These are phyloP conservation scores for Natator depressus DNA, from an alignment of 2,113 vertebrate species.

Conservation along the genomic window DNA sequence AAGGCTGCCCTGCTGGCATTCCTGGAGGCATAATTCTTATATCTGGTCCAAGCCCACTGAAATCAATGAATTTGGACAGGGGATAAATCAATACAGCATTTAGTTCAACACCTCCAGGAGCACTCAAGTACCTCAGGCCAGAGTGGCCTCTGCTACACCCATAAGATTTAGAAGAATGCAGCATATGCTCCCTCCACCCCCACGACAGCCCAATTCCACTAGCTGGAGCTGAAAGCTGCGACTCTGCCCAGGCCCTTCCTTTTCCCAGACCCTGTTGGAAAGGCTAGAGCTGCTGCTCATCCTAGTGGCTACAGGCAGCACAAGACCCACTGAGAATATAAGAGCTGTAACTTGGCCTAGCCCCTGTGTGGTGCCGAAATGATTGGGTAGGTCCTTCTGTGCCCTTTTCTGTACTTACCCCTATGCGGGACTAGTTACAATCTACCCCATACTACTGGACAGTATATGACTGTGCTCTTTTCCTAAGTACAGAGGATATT, in stretches of 20 bases:
- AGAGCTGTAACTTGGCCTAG: background rate
- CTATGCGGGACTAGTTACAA: background rate
- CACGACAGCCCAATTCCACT: background rate
- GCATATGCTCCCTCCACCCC: background rate
- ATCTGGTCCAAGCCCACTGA: accelerated
- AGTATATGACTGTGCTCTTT: background rate
- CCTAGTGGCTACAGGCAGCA: background rate
- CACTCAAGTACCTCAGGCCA: background rate
- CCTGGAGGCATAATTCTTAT: background rate
- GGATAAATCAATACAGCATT: accelerated
- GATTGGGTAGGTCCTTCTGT: background rate
- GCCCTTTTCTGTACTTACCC: accelerated
- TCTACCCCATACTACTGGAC: background rate
- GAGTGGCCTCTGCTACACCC: background rate
- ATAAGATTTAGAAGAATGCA: background rate
- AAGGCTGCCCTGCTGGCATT: background rate
- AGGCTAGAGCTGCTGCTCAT: background rate
- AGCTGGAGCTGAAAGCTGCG: background rate
- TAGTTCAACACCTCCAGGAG: background rate
- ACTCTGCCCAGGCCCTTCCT: background rate
- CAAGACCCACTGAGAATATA: background rate
- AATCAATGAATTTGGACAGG: background rate
- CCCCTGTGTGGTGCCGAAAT: background rate
- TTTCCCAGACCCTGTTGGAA: background rate
- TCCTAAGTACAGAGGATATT: background rate